Conservation (phyloP, 2,888 invertebrate species). For the Scelioninae gen. 2 region DNA sequence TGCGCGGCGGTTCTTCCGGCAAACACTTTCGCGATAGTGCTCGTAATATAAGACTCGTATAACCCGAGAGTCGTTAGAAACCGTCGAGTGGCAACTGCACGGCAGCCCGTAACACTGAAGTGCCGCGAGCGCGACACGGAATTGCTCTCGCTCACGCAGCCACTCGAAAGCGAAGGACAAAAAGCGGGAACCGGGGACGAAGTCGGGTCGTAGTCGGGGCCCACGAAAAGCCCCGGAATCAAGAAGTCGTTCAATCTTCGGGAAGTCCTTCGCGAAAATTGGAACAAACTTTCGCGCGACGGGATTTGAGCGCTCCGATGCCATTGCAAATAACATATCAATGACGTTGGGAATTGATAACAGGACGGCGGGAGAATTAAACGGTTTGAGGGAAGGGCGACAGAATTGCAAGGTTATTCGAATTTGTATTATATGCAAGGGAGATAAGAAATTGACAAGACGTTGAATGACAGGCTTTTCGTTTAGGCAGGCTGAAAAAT, state of each 20-base stretch:
- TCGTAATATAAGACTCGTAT: conserved; percentile 50
- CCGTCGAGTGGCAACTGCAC: conserved; percentile 49
- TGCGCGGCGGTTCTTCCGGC: conserved; percentile 23
- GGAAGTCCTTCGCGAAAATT: conserved; percentile 45
- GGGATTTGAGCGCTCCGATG: too few relatives aligned
- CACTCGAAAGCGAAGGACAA: conserved; percentile 42
- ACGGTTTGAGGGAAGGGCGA: too few relatives aligned
- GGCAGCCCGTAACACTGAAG: conserved; percentile 52
- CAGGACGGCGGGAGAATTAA: too few relatives aligned
- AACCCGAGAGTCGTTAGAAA: conserved; percentile 54
- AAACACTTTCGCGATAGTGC: conserved; percentile 44
- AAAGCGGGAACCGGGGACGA: conserved; percentile 41
- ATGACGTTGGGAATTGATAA: too few relatives aligned
- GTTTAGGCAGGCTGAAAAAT: too few relatives aligned
- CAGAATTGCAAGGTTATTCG: too few relatives aligned
- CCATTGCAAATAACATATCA: too few relatives aligned
- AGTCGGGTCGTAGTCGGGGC: conserved; percentile 18
- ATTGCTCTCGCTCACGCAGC: conserved; percentile 60
- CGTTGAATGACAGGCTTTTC: too few relatives aligned
- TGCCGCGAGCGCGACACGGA: conserved; percentile 58
- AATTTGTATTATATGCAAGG: too few relatives aligned
- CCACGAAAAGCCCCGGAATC: conserved; percentile 32
- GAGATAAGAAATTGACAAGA: too few relatives aligned
- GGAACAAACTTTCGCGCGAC: conserved; percentile 52
- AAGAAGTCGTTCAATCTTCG: conserved; percentile 52